These are phyloP conservation scores for Calcarius lapponicus DNA, from an alignment of 2,797 vertebrate species.

Conservation along the genomic window DNA sequence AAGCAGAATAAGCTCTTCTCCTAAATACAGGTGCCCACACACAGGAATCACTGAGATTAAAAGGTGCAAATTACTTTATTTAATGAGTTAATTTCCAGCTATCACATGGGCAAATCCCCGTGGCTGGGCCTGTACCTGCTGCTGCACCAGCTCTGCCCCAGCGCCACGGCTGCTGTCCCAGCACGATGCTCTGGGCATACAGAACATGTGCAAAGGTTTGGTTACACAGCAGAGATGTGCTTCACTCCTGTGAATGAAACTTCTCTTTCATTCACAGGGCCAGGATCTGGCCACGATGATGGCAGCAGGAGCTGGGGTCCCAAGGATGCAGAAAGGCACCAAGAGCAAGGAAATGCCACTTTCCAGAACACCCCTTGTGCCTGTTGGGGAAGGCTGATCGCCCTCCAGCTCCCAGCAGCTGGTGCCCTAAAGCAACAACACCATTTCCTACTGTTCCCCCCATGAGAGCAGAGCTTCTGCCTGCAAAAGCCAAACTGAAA, in stretches of 20 bases:
- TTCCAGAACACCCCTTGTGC: background rate
- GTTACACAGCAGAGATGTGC: background rate
- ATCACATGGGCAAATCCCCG: fast-evolving
- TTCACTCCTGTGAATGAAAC: background rate
- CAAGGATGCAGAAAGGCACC: background rate
- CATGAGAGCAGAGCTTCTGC: background rate
- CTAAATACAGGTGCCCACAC: background rate
- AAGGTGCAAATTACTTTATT: background rate
- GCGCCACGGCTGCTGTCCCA: fast-evolving
- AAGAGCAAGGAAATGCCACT: background rate
- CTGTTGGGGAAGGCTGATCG: fast-evolving
- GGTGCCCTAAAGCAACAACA: background rate
- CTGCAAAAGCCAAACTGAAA: background rate
- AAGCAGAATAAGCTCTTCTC: constrained; percentile 26
- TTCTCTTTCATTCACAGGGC: background rate
- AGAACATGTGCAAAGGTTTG: background rate
- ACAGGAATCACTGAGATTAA: background rate
- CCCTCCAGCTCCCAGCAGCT: background rate
- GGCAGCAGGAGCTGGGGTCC: background rate
- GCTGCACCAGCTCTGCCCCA: background rate
- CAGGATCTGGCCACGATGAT: background rate
- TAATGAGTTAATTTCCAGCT: background rate
- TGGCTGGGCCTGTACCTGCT: background rate
- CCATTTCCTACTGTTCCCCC: fast-evolving
- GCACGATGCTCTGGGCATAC: fast-evolving